These are phyloP conservation scores for Ictalurus furcatus DNA, from an alignment of 2,113 vertebrate genomes.

Conservation along the genomic window DNA sequence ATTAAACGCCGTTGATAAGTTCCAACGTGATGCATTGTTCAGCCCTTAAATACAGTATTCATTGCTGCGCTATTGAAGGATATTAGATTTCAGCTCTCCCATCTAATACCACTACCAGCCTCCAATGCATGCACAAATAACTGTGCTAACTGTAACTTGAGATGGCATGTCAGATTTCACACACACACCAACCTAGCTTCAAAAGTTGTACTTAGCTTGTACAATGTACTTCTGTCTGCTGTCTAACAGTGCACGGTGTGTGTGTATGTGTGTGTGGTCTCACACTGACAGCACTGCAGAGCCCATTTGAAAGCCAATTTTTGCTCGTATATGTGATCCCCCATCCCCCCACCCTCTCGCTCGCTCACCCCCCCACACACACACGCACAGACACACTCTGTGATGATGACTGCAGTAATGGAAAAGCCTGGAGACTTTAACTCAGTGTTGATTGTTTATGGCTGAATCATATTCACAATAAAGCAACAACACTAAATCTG, in stretches of 20 bases:
- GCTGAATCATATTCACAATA: slow-evolving; percentile 14
- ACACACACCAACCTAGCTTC: neutral
- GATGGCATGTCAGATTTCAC: neutral
- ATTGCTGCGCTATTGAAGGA: too few species aligned
- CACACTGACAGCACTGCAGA: neutral
- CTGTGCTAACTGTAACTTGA: neutral
- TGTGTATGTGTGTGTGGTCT: neutral
- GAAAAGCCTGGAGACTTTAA: slow-evolving; percentile 21
- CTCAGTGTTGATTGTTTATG: slow-evolving; percentile 2
- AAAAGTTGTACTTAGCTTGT: neutral
- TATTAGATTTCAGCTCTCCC: neutral
- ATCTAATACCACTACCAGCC: neutral
- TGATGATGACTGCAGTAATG: slow-evolving; percentile 13
- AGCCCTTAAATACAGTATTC: neutral
- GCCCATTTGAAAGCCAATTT: slow-evolving; percentile 6
- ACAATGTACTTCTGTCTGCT: neutral
- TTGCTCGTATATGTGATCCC: neutral
- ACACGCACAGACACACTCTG: neutral
- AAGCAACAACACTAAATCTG: neutral
- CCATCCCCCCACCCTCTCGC: neutral
- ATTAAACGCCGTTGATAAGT: neutral
- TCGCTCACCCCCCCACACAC: too few species aligned
- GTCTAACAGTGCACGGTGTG: neutral
- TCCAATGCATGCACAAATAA: neutral
- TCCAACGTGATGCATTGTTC: neutral